Evolutionary conservation across 2,888 invertebrate genomes (phyloP).

Genomic region (Smittia sp.): DNA sequence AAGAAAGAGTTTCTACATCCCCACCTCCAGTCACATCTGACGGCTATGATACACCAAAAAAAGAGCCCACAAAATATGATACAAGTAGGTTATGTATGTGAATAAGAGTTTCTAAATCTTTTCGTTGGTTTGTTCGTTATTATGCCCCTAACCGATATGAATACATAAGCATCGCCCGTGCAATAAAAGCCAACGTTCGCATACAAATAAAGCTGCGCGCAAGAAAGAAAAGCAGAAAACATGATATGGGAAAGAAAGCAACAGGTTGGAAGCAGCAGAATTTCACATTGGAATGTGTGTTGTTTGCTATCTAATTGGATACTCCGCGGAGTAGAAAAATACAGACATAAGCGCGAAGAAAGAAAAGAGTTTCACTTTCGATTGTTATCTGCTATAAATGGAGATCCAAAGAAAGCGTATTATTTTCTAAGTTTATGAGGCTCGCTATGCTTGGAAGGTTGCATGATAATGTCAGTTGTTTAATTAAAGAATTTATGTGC

Average conservation of each 20-base stretch:
- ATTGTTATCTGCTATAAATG: slow-evolving; percentile 41
- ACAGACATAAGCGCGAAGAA: slow-evolving; percentile 3
- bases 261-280: slow-evolving; percentile 37
- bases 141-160: neutral
- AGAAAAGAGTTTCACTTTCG: slow-evolving; percentile 40
- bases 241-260: slow-evolving; percentile 40
- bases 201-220: neutral
- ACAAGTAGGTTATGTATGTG: neutral
- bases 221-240: slow-evolving; percentile 6
- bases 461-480: neutral
- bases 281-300: slow-evolving; percentile 41
- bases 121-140: neutral
- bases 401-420: slow-evolving; percentile 41
- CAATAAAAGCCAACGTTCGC: neutral
- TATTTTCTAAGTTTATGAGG: neutral
- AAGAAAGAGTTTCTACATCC: slow-evolving; percentile 4
- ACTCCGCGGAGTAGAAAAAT: slow-evolving; percentile 23
- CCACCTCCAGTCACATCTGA: neutral
- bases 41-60: slow-evolving; percentile 20
- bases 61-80: neutral
- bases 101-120: slow-evolving; percentile 34
- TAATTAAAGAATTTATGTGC: neutral
- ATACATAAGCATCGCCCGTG: neutral
- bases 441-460: neutral
- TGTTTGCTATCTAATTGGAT: slow-evolving; percentile 41